These are phyloP conservation scores for Acanthococcus lagerstroemiae DNA, from an alignment of 2,888 invertebrate genomes.

Conservation along the genomic window DNA sequence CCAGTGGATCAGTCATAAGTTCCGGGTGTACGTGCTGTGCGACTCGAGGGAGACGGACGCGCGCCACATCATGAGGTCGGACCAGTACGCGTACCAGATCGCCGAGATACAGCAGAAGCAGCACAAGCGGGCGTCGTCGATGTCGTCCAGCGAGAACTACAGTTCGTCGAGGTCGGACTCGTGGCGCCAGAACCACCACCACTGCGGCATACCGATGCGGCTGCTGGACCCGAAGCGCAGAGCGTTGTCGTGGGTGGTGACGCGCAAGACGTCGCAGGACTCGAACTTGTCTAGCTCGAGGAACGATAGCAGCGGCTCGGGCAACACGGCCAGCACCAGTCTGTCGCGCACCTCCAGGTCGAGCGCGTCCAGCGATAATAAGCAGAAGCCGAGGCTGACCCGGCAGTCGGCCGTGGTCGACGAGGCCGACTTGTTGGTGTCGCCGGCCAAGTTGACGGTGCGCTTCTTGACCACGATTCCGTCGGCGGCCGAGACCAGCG, in stretches of 20 bases:
- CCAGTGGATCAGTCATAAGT: slow-evolving; percentile 42
- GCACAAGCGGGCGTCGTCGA: slow-evolving; percentile 67
- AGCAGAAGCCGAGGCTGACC: slow-evolving; percentile 61
- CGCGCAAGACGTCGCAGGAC: slow-evolving; percentile 85
- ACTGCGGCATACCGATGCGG: slow-evolving; percentile 65
- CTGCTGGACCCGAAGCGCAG: slow-evolving; percentile 65
- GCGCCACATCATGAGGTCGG: slow-evolving; percentile 42
- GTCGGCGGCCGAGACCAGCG: slow-evolving; percentile 61
- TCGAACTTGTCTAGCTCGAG: slow-evolving; percentile 81
- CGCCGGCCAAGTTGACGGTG: slow-evolving; percentile 47
- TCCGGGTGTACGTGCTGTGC: slow-evolving; percentile 47
- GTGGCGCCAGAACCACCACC: slow-evolving; percentile 64
- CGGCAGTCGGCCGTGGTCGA: slow-evolving; percentile 71
- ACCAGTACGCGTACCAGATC: slow-evolving; percentile 64
- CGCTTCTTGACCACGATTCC: slow-evolving; percentile 62
- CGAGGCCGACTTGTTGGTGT: slow-evolving; percentile 55
- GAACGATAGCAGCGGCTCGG: slow-evolving; percentile 83
- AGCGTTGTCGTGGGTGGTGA: slow-evolving; percentile 79
- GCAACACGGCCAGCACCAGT: slow-evolving; percentile 78
- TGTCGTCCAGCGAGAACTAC: slow-evolving; percentile 81
- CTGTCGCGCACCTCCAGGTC: slow-evolving; percentile 82
- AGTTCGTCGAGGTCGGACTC: slow-evolving; percentile 80
- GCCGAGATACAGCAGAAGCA: slow-evolving; percentile 66
- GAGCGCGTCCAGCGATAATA: slow-evolving; percentile 54
- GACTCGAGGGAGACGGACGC: slow-evolving; percentile 42